phyloP scores from a whole-genome alignment of 2,888 invertebrate species.

The Ormyrus rosae region DNA sequence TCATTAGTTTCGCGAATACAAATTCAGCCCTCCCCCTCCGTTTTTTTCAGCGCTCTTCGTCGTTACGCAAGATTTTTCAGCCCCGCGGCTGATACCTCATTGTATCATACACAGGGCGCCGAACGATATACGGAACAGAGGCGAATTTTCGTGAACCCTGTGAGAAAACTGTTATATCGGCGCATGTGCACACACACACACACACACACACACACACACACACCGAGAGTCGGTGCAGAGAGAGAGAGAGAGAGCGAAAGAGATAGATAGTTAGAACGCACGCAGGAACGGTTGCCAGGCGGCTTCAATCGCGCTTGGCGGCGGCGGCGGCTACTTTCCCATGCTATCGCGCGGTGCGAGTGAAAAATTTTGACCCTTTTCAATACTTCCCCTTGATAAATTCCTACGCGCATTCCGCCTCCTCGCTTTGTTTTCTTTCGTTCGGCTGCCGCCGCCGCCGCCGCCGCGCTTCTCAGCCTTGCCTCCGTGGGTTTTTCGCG shows the following conservation, averaged over 20 bases:
- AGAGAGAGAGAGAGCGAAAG: too few relatives aligned
- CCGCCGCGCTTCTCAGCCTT: neutral
- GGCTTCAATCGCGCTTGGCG: neutral
- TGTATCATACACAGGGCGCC: neutral
- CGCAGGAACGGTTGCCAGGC: neutral
- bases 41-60: too few relatives aligned
- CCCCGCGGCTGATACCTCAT: too few relatives aligned
- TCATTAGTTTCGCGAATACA: too few relatives aligned
- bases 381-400: constrained; percentile 41
- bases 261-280: too few relatives aligned
- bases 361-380: constrained; percentile 42
- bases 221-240: too few relatives aligned
- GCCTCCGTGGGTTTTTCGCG: neutral
- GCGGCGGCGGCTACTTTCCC: constrained; percentile 11
- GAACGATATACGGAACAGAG: neutral
- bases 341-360: neutral
- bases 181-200: neutral
- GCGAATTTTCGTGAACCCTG: constrained; percentile 32
- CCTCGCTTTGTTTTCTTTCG: constrained; percentile 24
- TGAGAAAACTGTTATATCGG: constrained; percentile 19
- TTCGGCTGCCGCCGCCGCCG: neutral
- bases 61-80: too few relatives aligned
- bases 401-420: constrained; percentile 39
- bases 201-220: neutral
- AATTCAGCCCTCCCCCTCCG: too few relatives aligned